Conservation (phyloP, 2,797 vertebrate genomes). For the Vireo griseus region DNA sequence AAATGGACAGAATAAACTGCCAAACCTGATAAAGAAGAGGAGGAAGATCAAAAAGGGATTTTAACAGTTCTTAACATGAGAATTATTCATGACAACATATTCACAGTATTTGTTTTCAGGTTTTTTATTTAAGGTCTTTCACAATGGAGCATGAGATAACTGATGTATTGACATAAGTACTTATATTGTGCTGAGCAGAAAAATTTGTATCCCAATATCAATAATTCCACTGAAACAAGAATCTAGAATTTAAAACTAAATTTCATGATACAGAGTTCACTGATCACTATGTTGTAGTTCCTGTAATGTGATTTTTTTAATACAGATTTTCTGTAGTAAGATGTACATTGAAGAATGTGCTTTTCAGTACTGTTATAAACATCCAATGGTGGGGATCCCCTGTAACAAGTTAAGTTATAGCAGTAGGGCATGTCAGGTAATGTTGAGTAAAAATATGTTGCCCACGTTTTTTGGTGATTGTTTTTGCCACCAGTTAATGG, state of each 20-base stretch:
- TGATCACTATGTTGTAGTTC: slow-evolving; percentile 66
- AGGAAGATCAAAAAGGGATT: slow-evolving; percentile 75
- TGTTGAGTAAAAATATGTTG: slow-evolving; percentile 49
- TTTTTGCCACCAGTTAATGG: slow-evolving; percentile 60
- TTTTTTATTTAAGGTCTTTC: slow-evolving; percentile 74
- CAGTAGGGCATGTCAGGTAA: slow-evolving; percentile 54
- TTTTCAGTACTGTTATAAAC: slow-evolving; percentile 69
- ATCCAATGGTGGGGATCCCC: slow-evolving; percentile 65
- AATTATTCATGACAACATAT: slow-evolving; percentile 68
- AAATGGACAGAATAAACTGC: slow-evolving; percentile 88
- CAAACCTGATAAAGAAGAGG: slow-evolving; percentile 77
- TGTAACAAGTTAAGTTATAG: slow-evolving; percentile 51
- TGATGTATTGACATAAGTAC: slow-evolving; percentile 61
- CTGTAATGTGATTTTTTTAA: slow-evolving; percentile 64
- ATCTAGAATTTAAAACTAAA: slow-evolving; percentile 53
- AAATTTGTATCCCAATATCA: slow-evolving; percentile 48
- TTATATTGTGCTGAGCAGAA: slow-evolving; percentile 63
- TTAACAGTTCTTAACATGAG: slow-evolving; percentile 74
- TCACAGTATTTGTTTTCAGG: slow-evolving; percentile 58
- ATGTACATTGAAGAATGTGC: slow-evolving; percentile 70
- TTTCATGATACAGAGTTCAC: slow-evolving; percentile 61
- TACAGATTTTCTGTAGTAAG: slow-evolving; percentile 65
- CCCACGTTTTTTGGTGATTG: slow-evolving; percentile 49
- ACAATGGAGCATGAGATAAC: slow-evolving; percentile 70
- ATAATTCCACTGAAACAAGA: slow-evolving; percentile 64